Conservation (phyloP, 2,797 vertebrate genomes). For the Buceros bicornis region DNA sequence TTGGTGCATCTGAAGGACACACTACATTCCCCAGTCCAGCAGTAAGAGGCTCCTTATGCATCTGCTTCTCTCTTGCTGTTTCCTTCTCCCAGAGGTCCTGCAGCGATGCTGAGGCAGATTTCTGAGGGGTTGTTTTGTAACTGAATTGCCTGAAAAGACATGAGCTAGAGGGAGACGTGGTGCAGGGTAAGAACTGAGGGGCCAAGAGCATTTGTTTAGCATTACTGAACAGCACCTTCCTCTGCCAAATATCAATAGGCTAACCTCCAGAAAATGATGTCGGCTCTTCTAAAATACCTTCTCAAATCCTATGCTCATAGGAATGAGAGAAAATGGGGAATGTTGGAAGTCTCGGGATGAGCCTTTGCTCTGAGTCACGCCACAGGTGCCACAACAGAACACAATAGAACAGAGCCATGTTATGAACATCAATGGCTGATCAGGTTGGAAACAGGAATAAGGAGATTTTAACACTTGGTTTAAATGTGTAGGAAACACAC, state of each 20-base stretch:
- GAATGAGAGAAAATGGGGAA: not conserved
- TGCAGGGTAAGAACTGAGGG: not conserved
- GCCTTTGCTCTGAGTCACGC: not conserved
- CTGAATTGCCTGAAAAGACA: not conserved
- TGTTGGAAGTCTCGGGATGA: fast-evolving
- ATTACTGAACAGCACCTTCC: not conserved
- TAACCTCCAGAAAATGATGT: not conserved
- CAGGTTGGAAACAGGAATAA: not conserved
- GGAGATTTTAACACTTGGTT: not conserved
- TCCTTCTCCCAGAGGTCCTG: fast-evolving
- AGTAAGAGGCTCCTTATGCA: fast-evolving
- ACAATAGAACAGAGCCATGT: not conserved
- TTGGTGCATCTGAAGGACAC: fast-evolving
- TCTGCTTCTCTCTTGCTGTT: not conserved
- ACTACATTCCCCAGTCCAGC: fast-evolving
- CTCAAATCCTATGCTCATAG: fast-evolving
- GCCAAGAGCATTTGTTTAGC: fast-evolving
- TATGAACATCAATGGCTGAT: not conserved
- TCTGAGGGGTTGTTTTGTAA: not conserved
- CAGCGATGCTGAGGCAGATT: not conserved
- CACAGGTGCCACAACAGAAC: not conserved
- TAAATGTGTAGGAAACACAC: not conserved
- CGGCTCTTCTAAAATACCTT: not conserved
- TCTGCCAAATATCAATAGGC: fast-evolving
- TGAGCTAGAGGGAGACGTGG: not conserved